Evolutionary conservation across 1,140 invertebrate genomes (phyloP), one percentile per base, ranked within the genome.

Genomic region (Lepidostoma basale): DNA sequence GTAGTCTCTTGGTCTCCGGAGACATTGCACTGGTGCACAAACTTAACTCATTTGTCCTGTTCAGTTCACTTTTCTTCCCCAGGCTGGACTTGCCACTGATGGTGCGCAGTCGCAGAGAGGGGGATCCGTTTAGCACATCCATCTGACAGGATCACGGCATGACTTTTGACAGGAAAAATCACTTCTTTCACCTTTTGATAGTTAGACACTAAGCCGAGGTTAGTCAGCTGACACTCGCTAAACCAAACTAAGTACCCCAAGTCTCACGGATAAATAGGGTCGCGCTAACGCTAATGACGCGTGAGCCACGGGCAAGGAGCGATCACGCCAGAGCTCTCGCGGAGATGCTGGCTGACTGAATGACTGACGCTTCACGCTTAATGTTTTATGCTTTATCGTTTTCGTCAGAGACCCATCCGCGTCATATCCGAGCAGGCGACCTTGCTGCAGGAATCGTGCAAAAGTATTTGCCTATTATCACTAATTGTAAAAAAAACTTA

Each of bases 11-110:
- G 8, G 87, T 84, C 75, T 88, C 86, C 25, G 86, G 78, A n/a
- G 85, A 88, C 87, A 88, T 88, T 0, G 82, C 84, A 79, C 86
- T 88, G 2, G 87, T 86, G 75, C 87, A 88, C 73, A 83, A 75
- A 70, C 85, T 85, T 68, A 88, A 77, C 70, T 88, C 87, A 76
- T 78, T 75, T 12, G 18, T 66, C 74, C 80, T 80, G 67, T 81
- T 82, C 62, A 77, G 80, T 60, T 85, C 84, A 76, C 81, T 79
- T 20, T 79, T 73, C 67, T 76, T 79, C 74, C 81, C 82, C 40
- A 83, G 74, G 74, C 80, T 79, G 66, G 75, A 83, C 77, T 84
- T 84, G 77, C 85, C 75, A 74, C 80, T 80, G 67, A 75, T 83
- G 77, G 84, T 84, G 78, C 85, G 84, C 70, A 85, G 77, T 66